Base-by-base conservation (phyloP, 1,140 invertebrate genomes). In the Tyrophagus putrescentiae region DNA sequence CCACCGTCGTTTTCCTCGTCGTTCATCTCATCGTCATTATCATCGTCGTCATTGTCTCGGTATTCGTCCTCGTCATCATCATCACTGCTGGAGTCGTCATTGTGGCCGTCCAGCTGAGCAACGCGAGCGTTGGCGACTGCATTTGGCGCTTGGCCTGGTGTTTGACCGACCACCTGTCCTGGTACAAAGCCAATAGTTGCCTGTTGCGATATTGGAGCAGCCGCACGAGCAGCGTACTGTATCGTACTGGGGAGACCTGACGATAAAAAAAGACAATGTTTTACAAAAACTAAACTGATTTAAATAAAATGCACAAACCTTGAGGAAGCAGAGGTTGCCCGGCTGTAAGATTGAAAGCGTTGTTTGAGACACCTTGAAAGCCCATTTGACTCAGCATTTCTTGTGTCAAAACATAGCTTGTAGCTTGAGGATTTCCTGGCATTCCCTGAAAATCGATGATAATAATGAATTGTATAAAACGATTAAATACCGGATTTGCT, bases 31-130 rank as follows among this genome's bases (percentile, higher is more conserved):
- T 85, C 82, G 65, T 85, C 70, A 57, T 71, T 61, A 61, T 76
- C 71, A 68, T 75, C 69, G 63, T 76, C 70, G 63, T 75, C 71
- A 64, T 73, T 82, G 58, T 84, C 79, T 58, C 83, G 82, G 63
- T 85, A 82, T 62, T 83, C 81, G 59, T 82, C 80, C 60, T 82
- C 80, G 61, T 82, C 80, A 57, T 81, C 79, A 34, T 81, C 74
- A 18, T 75, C 81, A 60, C 83, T 82, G 70, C 83, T 83, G 5
- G 44, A 62, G 41, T 63, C 59, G 34, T 77, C 78, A 42, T 42
- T 2, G 29, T 77, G 75, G 25, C 85, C 87, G 72, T 86, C 84
- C 44, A 82, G 66, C 68, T 82, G 79, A 31, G 70, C 64, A 23
- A 75, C 64, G 21, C 64, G 60, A 18, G 50, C 42, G 56, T 48